Percentiles rank a stretch among this genome's conserved stretches.
These are phyloP conservation scores for Agonum fuliginosum DNA, from an alignment of 2,888 invertebrate genomes.

Conservation along the genomic window DNA sequence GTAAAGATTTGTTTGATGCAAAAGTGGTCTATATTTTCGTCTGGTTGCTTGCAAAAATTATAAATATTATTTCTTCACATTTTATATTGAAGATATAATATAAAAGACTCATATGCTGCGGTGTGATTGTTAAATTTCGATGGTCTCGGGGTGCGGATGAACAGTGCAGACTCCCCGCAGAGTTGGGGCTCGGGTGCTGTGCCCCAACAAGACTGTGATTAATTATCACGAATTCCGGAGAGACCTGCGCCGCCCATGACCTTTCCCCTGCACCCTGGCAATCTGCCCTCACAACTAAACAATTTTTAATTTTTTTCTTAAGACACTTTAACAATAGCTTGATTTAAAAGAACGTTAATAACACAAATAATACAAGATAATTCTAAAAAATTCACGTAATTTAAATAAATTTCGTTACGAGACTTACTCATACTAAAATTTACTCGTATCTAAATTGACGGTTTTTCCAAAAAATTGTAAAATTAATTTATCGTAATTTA, in stretches of 20 bases:
- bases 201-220: conserved; percentile 69
- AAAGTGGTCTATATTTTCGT: too few relatives aligned
- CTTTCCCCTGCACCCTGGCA: conserved; percentile 13
- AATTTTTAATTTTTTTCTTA: conserved; percentile 10
- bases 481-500: too few relatives aligned
- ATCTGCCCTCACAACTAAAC: conserved; percentile 3
- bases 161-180: conserved; percentile 62
- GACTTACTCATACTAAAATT: neutral
- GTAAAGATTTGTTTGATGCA: too few relatives aligned
- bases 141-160: neutral
- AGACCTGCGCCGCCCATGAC: conserved; percentile 14
- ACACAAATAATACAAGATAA: too few relatives aligned
- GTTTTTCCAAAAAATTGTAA: too few relatives aligned
- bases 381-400: too few relatives aligned
- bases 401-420: neutral
- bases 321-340: conserved; percentile 10
- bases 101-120: neutral
- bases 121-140: neutral
- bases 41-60: too few relatives aligned
- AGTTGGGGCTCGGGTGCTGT: conserved; percentile 59
- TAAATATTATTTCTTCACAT: too few relatives aligned
- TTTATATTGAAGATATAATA: too few relatives aligned
- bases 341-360: too few relatives aligned
- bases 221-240: conserved; percentile 68
- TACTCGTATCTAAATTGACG: neutral